These are phyloP conservation scores for Propithecus perrieri DNA, from an alignment of 2,797 vertebrate species.

Conservation along the genomic window DNA sequence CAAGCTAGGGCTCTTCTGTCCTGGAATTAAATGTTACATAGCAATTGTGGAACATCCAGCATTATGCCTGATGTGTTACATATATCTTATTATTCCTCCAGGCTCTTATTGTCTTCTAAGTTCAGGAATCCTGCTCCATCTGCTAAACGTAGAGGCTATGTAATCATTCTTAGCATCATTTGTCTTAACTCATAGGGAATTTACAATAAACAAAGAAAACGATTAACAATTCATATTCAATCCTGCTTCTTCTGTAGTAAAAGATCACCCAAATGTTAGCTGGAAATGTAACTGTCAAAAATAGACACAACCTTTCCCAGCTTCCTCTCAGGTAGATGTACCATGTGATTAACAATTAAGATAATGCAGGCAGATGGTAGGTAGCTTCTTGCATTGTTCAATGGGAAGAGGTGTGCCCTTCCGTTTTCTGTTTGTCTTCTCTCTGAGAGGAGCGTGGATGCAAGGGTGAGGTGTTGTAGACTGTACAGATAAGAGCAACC, in stretches of 20 bases:
- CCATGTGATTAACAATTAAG: background rate
- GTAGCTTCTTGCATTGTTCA: background rate
- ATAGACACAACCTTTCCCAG: background rate
- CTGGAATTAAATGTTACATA: background rate
- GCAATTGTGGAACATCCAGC: too few species aligned
- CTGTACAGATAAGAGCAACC: background rate
- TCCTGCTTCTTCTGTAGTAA: background rate
- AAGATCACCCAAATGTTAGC: background rate
- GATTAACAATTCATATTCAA: background rate
- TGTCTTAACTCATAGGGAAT: background rate
- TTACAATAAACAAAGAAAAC: background rate
- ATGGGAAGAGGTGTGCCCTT: background rate
- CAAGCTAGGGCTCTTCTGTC: background rate
- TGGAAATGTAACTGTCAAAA: background rate
- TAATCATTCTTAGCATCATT: background rate
- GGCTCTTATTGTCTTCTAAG: background rate
- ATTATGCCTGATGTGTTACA: background rate
- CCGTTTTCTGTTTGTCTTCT: background rate
- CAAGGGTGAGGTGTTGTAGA: background rate
- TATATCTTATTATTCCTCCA: background rate
- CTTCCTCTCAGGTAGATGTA: background rate
- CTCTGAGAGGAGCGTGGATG: background rate
- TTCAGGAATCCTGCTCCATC: background rate
- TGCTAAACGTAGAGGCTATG: background rate
- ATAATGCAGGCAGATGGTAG: background rate